Evolutionary conservation across 2,113 vertebrate genomes (phyloP), one percentile per base, ranked within the genome.

Genomic region (Beaufortia kweichowensis): DNA sequence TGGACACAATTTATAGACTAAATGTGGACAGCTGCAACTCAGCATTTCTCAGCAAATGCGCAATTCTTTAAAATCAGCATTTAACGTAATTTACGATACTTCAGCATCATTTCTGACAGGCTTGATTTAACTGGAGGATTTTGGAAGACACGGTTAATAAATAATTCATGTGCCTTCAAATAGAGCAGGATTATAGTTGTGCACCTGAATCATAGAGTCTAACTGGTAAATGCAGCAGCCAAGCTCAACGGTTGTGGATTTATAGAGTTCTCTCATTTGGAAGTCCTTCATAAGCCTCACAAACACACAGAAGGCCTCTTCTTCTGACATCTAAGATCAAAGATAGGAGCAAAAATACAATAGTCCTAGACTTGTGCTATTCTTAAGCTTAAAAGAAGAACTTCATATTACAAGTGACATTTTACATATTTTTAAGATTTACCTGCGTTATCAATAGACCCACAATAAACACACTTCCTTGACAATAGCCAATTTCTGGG

Each of bases 221-320:
- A 99, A 96, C 89, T 99, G 97, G 90, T 98, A 97, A 96, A 98
- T 95, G 90, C 97, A 99, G 82, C 98, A 95, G 35, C 95, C 95
- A 87, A 99, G 90, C 81, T 98, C 97, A 53, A 95, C 95, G 95
- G 96, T 98, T 76, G 90, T 97, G 78, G 96, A 96, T 85, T 97
- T 98, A 87, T 98, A 99, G 84, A 99, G 96, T 88, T 99, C 97
- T 78, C 96, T 92, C 72, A 99, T 91, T 82, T 95, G 92, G 89
- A 98, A 99, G 85, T 98, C 96, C 86, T 98, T 96, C 97, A 99
- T 99, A 91, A 99, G 86, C 87, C 96, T 97, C 83, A 99, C 94
- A 91, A 98, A 99, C 64, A 99, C 96, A 82, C 96, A 97, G 88
- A 99, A 99, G 4, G 97, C 97, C 84, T 99, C 96, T 81, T 97